phyloP scores from a whole-genome alignment of 2,797 vertebrate genomes.

The Rhinatrema bivittatum region DNA sequence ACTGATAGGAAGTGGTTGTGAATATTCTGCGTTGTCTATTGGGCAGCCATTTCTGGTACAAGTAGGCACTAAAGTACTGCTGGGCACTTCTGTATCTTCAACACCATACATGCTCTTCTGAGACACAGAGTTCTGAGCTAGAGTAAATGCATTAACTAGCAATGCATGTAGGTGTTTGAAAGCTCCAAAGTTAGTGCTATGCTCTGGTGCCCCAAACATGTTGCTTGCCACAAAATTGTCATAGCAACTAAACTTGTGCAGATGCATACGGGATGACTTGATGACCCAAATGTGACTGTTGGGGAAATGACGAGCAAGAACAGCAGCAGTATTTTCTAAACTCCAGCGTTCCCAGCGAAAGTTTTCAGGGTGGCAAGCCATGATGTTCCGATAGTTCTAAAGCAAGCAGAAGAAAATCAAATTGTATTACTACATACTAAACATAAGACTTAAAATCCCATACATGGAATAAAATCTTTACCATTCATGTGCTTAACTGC shows the following conservation, averaged over 20 bases:
- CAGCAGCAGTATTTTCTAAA: slow-evolving; percentile 77
- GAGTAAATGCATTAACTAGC: slow-evolving; percentile 77
- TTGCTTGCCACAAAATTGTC: slow-evolving; percentile 91
- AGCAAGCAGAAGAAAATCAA: slow-evolving; percentile 19
- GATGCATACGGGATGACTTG: slow-evolving; percentile 83
- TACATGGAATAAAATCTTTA: too few species aligned
- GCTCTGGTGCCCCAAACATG: slow-evolving; percentile 90
- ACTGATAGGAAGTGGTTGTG: slow-evolving; percentile 26
- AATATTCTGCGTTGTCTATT: slow-evolving; percentile 15
- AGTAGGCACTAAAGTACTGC: slow-evolving; percentile 37
- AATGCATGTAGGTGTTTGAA: slow-evolving; percentile 80
- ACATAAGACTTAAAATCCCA: too few species aligned
- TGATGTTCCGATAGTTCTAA: slow-evolving; percentile 88
- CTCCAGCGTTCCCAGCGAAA: slow-evolving; percentile 84
- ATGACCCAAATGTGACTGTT: slow-evolving; percentile 80
- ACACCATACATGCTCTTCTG: slow-evolving; percentile 38
- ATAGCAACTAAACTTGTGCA: slow-evolving; percentile 97
- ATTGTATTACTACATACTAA: slow-evolving; percentile 1
- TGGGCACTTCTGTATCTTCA: slow-evolving; percentile 40
- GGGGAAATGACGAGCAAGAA: slow-evolving; percentile 75
- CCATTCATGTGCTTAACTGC: too few species aligned
- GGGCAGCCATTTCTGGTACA: slow-evolving; percentile 51
- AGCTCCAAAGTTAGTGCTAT: slow-evolving; percentile 67
- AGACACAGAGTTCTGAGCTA: slow-evolving; percentile 52
- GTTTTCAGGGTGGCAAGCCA: slow-evolving; percentile 80